Percentiles rank a stretch among this genome's conserved stretches.
Evolutionary conservation across 1,140 invertebrate species (phyloP).

Genomic region (Drosophila punjabiensis): DNA sequence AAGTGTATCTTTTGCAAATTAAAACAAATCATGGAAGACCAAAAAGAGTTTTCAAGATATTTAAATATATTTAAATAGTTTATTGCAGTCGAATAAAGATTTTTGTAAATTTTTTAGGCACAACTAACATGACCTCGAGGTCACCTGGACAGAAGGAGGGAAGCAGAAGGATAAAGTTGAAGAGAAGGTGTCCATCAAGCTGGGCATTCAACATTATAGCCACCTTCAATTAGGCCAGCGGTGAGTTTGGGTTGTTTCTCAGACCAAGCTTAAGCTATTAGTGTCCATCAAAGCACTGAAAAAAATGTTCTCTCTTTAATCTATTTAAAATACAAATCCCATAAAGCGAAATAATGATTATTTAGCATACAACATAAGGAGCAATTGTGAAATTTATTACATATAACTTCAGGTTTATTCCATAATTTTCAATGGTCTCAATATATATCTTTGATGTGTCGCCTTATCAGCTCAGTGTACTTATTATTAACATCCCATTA

Average conservation of each 20-base stretch:
- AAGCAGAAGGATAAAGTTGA: background rate
- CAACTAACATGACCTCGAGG: slow-evolving; percentile 60
- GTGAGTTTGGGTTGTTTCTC: slow-evolving; percentile 4
- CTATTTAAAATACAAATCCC: background rate
- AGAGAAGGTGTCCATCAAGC: slow-evolving; percentile 18
- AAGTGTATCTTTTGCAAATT: slow-evolving; percentile 6
- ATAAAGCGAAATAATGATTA: too few relatives aligned
- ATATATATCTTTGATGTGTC: background rate
- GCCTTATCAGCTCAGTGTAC: slow-evolving; percentile 5
- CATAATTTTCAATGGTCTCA: background rate
- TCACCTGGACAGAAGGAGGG: background rate
- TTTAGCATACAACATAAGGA: too few relatives aligned
- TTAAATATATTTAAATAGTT: background rate
- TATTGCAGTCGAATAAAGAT: slow-evolving; percentile 31
- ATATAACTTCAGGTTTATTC: background rate
- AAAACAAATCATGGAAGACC: background rate
- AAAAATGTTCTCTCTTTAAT: background rate
- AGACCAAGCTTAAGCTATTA: slow-evolving; percentile 6
- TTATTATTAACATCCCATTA: slow-evolving; percentile 26
- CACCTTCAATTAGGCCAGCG: slow-evolving; percentile 40
- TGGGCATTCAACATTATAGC: slow-evolving; percentile 34
- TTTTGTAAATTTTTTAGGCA: slow-evolving; percentile 66
- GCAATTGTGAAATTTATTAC: background rate
- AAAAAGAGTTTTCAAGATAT: background rate
- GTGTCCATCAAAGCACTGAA: background rate